These are phyloP conservation scores for Emberiza fucata DNA, from an alignment of 2,113 vertebrate species.

Conservation along the genomic window DNA sequence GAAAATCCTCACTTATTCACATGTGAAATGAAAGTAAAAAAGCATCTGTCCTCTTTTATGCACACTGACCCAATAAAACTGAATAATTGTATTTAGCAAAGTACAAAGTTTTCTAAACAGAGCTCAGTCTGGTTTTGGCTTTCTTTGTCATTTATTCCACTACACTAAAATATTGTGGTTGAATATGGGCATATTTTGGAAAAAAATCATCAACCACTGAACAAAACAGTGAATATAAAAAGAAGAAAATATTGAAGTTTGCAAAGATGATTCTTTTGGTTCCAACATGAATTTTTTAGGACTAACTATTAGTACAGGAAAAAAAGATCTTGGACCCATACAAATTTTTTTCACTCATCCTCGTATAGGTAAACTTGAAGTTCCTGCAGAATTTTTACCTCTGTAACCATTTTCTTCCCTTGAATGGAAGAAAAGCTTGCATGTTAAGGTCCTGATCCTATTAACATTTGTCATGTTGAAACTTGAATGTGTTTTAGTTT, in stretches of 20 bases:
- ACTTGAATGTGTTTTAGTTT: not conserved
- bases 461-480: not conserved
- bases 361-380: constrained; percentile 28
- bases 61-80: constrained; percentile 69
- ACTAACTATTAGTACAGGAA: constrained; percentile 71
- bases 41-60: constrained; percentile 71
- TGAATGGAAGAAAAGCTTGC: not conserved
- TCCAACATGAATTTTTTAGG: constrained; percentile 51
- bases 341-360: not conserved
- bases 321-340: constrained; percentile 51
- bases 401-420: constrained; percentile 25
- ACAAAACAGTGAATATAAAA: constrained; percentile 17
- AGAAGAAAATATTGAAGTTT: constrained; percentile 72
- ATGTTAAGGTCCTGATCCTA: not conserved
- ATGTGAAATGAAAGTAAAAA: constrained; percentile 74
- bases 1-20: constrained; percentile 71
- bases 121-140: constrained; percentile 54
- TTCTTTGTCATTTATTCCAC: constrained; percentile 69
- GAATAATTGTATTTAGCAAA: constrained; percentile 66
- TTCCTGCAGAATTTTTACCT: constrained; percentile 19
- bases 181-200: constrained; percentile 57
- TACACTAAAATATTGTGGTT: constrained; percentile 69
- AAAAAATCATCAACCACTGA: not conserved
- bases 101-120: constrained; percentile 60
- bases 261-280: constrained; percentile 61